Percentiles rank a stretch among this genome's conserved stretches.
Conservation (phyloP, 1,140 invertebrate genomes). For the Scaptomyza pallida region DNA sequence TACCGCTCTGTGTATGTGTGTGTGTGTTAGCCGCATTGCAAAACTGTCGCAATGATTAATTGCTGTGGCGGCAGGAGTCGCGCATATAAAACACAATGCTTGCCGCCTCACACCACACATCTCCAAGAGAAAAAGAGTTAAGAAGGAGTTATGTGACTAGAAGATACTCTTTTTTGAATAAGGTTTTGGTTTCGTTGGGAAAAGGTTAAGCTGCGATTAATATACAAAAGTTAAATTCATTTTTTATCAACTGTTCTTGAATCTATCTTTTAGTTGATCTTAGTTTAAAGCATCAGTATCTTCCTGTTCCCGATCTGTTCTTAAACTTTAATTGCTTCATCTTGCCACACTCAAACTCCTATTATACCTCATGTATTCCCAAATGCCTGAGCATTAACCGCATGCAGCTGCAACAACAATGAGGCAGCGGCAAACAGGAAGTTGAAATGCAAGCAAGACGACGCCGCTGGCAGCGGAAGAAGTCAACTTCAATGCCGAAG, state of each 20-base stretch:
- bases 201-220: too few relatives aligned
- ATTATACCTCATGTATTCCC: constrained; percentile 18
- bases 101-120: constrained; percentile 4
- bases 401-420: constrained; percentile 56
- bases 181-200: too few relatives aligned
- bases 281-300: too few relatives aligned
- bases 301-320: too few relatives aligned
- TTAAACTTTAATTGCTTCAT: too few relatives aligned
- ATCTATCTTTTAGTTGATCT: too few relatives aligned
- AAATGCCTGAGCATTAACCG: constrained; percentile 57
- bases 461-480: constrained; percentile 80
- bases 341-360: neutral
- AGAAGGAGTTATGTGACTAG: neutral
- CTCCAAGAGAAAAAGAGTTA: neutral
- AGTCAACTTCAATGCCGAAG: constrained; percentile 64
- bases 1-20: constrained; percentile 1
- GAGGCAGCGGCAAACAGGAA: constrained; percentile 64
- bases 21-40: constrained; percentile 46
- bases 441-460: constrained; percentile 78
- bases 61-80: constrained; percentile 77
- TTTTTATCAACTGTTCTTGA: too few relatives aligned
- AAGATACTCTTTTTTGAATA: constrained; percentile 16
- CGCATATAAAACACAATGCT: constrained; percentile 72
- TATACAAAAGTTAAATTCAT: too few relatives aligned
- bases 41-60: constrained; percentile 81